Base-by-base conservation (phyloP, 2,888 invertebrate genomes). In the Pseudolycoriella hygida region DNA sequence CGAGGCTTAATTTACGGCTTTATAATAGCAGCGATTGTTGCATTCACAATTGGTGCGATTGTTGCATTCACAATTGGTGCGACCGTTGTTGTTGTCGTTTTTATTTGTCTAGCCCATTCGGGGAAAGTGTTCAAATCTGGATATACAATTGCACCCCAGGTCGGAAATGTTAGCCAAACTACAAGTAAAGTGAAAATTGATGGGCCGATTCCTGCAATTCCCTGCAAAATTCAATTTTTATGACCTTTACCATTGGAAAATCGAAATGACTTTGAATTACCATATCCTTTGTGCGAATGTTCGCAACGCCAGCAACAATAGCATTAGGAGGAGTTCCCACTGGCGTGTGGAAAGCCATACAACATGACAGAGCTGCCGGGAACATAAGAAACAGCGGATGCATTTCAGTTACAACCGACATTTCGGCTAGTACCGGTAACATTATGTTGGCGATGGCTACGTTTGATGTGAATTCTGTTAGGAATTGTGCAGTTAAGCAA, bases 281-380 rank as follows among this genome's bases (percentile, higher is more conserved):
- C 77, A 88, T 85, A 55, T 85, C 83, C 48, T 74, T 72, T 6
- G 84, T 82, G 50, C 74, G 76, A 65, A 88, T 85, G 54, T 79
- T 77, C 2, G 82, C 83, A 11, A 84, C 83, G 1, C 83, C 84
- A 17, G 85, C 85, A 0, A 86, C 90, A 48, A 96, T 86, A 3
- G 94, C 93, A 65, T 94, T 94, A 14, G 93, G 92, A 2, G 93
- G 92, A 0, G 93, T 93, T 42, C 90, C 92, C 12, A 93, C 92
- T 0, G 92, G 93, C 62, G 94, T 72, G 72, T 89, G 89, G 72
- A 92, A 87, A 8, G 86, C 89, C 70, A 89, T 89, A 45, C 90
- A 90, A 60, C 89, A 88, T 17, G 87, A 82, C 18, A 93, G 67
- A 1, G 90, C 76, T 0, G 88, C 87, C 1, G 93, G 90, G 54